These are phyloP conservation scores for Ectemnius lituratus DNA, from an alignment of 2,888 invertebrate species.

Conservation along the genomic window DNA sequence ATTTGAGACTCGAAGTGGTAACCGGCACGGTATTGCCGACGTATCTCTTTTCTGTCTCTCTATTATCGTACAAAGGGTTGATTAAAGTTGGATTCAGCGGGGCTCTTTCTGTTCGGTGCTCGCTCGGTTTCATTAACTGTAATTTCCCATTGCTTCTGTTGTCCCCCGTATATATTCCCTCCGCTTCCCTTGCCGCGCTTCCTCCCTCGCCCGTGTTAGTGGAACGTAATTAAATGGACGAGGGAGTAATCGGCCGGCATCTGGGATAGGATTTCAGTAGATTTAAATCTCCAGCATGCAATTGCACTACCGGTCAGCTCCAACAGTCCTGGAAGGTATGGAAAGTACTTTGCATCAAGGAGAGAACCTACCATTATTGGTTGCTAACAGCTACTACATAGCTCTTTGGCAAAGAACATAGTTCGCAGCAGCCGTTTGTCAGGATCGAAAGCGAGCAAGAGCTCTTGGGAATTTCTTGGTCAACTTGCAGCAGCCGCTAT, in stretches of 20 bases:
- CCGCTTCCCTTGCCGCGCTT: neutral
- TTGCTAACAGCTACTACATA: no score
- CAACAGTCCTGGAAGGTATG: no score
- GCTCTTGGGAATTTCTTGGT: no score
- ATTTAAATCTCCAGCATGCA: slow-evolving; percentile 12
- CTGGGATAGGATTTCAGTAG: slow-evolving; percentile 7
- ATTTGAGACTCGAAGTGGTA: slow-evolving; percentile 4
- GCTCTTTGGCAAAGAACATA: no score
- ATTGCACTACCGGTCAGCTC: no score
- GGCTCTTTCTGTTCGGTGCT: slow-evolving; percentile 15
- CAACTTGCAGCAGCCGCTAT: no score
- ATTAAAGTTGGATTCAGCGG: slow-evolving; percentile 37
- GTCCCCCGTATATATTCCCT: slow-evolving; percentile 22
- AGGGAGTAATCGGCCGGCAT: slow-evolving; percentile 22
- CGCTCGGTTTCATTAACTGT: slow-evolving; percentile 32
- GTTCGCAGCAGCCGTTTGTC: no score
- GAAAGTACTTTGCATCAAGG: no score
- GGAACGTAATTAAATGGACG: slow-evolving; percentile 34
- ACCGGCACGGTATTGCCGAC: slow-evolving; percentile 16
- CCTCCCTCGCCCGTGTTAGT: neutral
- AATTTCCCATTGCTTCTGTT: slow-evolving; percentile 36
- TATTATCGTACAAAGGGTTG: slow-evolving; percentile 49
- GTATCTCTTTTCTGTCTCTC: slow-evolving; percentile 27
- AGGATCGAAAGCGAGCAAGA: no score
- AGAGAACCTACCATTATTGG: no score